Evolutionary conservation across 2,888 invertebrate genomes (phyloP), one percentile per base, ranked within the genome.

Genomic region (Phaonia tiefii): DNA sequence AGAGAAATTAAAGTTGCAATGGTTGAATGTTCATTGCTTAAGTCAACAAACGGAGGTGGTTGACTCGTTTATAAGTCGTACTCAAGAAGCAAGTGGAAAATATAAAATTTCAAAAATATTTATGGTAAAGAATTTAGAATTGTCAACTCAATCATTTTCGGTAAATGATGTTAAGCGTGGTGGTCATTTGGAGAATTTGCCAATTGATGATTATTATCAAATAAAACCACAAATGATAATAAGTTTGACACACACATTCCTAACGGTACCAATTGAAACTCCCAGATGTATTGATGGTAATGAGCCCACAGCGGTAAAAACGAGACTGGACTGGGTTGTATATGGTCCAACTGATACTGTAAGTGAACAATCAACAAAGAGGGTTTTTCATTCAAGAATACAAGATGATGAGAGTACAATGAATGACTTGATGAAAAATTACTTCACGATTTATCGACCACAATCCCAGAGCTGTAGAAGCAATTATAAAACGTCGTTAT

Each of bases 221-320:
- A 11, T 51, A 25, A 63, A 56, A 17, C 77, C 66, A 25, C 65
- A 56, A 42, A 17, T 71, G 8, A 76, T 76, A 1, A 44, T 63
- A 8, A 76, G 76, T 31, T 54, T 54, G 22, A 37, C 54, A 2
- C 69, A 51, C 15, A 15, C 69, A 7, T 69, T 17, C 20, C 13
- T 69, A 8, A 69, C 69, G 4, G 22, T 69, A 1, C 69, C 69
- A 13, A 5, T 69, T 4, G 54, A 69, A 37, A 4, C 25, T 1
- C 51, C 69, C 22, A 26, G 37, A n/a, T 31, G 25, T 1, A 13
- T 11, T 2, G 49, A 26, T 26, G 37, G 37, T 10, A 31, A 58
- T n/a, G 25, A 31, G 10, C 54, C 25, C 13, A 25, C 25, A 54
- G 54, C 20, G 5, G 54, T 54, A 25, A 54, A 58, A n/a, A 58